These are phyloP conservation scores for Gadus chalcogrammus DNA, from an alignment of 2,113 vertebrate genomes.

Conservation along the genomic window DNA sequence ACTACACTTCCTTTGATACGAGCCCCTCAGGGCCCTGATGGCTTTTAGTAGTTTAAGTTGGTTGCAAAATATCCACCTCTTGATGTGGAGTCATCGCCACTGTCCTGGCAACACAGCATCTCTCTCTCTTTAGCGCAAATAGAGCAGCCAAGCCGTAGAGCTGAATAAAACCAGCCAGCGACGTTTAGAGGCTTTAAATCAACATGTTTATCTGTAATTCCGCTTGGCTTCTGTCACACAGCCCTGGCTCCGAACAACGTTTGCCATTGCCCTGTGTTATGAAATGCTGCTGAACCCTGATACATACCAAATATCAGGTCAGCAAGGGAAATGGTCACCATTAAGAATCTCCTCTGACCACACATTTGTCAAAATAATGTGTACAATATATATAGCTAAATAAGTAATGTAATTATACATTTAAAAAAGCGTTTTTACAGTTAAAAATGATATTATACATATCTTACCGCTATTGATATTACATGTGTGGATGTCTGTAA, in stretches of 20 bases:
- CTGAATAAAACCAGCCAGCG: slow-evolving; percentile 25
- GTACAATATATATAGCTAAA: no score
- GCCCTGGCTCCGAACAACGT: slow-evolving; percentile 1
- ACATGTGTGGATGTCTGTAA: no score
- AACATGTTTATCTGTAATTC: slow-evolving; percentile 10
- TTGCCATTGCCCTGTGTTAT: neutral
- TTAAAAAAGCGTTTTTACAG: no score
- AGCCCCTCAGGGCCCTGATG: slow-evolving; percentile 39
- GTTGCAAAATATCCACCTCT: slow-evolving; percentile 35
- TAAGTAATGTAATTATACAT: no score
- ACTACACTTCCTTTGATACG: slow-evolving; percentile 47
- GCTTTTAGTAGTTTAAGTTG: slow-evolving; percentile 41
- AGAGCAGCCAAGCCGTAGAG: slow-evolving; percentile 26
- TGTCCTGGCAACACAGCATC: slow-evolving; percentile 22
- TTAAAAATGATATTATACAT: no score
- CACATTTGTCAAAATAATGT: no score
- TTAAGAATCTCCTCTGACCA: no score
- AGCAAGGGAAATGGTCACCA: no score
- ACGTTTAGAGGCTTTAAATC: slow-evolving; percentile 22
- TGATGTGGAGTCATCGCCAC: slow-evolving; percentile 33
- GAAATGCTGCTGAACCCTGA: slow-evolving; percentile 6
- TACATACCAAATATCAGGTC: neutral
- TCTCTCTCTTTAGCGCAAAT: slow-evolving; percentile 35
- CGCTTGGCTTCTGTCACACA: slow-evolving; percentile 14
- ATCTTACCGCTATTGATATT: no score